Conservation (phyloP, 1,140 invertebrate species). For the Drosophila pectinifera region DNA sequence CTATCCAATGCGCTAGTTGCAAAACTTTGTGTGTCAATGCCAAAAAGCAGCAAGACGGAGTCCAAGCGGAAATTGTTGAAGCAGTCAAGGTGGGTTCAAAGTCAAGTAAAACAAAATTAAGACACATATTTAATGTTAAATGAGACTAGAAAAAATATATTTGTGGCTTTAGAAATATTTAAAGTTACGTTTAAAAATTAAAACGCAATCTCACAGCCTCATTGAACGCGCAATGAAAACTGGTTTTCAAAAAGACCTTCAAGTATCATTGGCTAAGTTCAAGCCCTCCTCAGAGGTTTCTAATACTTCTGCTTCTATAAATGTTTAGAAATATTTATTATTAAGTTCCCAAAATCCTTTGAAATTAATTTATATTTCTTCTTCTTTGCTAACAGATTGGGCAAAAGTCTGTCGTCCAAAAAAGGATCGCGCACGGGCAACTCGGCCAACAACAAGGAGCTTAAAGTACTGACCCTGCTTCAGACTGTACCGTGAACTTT, state of each 20-base stretch:
- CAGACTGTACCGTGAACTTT: conserved; percentile 89
- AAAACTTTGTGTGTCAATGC: conserved; percentile 84
- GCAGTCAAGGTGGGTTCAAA: conserved; percentile 53
- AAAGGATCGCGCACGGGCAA: conserved; percentile 90
- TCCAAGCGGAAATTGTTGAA: conserved; percentile 70
- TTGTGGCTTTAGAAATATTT: no score
- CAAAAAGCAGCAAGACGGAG: conserved; percentile 71
- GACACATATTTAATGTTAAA: no score
- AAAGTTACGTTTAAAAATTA: not conserved
- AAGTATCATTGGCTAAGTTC: not conserved
- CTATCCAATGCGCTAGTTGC: conserved; percentile 69
- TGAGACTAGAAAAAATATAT: not conserved
- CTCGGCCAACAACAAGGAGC: conserved; percentile 89
- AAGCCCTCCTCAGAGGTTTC: no score
- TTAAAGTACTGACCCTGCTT: conserved; percentile 90
- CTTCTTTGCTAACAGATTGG: conserved; percentile 85
- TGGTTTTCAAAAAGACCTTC: not conserved
- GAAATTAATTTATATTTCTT: not conserved
- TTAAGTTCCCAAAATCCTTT: not conserved
- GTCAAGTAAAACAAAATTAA: no score
- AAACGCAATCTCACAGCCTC: no score
- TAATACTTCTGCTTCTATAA: not conserved
- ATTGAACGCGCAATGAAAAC: not conserved
- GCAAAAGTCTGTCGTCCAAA: conserved; percentile 88
- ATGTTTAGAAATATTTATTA: not conserved